Conservation (phyloP, 2,888 invertebrate genomes). For the Nymphalis c-album region DNA sequence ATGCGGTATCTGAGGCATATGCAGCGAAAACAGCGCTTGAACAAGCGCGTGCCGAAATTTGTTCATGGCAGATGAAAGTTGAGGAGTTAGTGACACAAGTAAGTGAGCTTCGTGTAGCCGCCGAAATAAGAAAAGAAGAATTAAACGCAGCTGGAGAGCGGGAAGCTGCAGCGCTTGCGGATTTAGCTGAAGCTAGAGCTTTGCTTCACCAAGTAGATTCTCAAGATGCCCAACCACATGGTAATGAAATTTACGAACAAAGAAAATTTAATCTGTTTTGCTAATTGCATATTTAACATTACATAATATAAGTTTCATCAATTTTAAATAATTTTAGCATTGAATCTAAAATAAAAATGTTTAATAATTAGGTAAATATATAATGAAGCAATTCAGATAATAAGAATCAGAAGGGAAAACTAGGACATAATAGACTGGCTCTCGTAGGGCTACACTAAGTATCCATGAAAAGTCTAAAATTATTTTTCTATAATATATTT, state of each 20-base stretch:
- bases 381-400: too few species aligned
- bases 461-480: too few species aligned
- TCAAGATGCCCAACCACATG: conserved; percentile 67
- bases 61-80: conserved; percentile 62
- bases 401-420: too few species aligned
- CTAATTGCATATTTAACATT: too few species aligned
- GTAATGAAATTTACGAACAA: conserved; percentile 44
- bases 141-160: conserved; percentile 61
- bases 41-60: conserved; percentile 56
- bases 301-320: too few species aligned
- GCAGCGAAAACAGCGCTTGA: conserved; percentile 60
- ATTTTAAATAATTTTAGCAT: too few species aligned
- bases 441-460: too few species aligned
- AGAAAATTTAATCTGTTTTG: too few species aligned
- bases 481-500: too few species aligned
- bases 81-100: conserved; percentile 64
- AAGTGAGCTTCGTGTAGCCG: conserved; percentile 60
- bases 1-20: conserved; percentile 57
- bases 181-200: conserved; percentile 66
- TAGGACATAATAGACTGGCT: too few species aligned
- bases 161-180: conserved; percentile 64
- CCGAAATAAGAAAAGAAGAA: conserved; percentile 65
- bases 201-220: conserved; percentile 65
- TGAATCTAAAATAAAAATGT: too few species aligned
- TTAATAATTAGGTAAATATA: too few species aligned